A percentile compares a stretch with the other conserved stretches of the same genome.
phyloP scores from a whole-genome alignment of 1,140 invertebrate genomes.

The Stenopsyche tienmushanensis region DNA sequence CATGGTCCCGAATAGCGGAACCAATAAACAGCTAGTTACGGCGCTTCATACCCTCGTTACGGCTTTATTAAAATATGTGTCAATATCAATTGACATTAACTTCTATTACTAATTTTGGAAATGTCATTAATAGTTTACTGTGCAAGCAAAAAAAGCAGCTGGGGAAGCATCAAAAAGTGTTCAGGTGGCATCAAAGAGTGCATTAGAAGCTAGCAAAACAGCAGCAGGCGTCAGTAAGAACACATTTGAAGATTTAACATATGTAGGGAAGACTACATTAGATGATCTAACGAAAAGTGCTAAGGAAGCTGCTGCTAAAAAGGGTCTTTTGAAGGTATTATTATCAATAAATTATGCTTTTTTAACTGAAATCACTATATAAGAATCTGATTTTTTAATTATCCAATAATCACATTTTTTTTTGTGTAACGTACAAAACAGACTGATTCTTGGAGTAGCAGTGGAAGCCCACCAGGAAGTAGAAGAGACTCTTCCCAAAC shows the following conservation, averaged over 20 bases:
- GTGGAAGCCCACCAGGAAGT: conserved; percentile 40
- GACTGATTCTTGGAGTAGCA: conserved; percentile 41
- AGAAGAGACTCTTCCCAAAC: conserved; percentile 50
- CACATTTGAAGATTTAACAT: conserved; percentile 83
- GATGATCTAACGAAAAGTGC: conserved; percentile 90
- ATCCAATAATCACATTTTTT: neutral
- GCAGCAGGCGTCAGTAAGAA: conserved; percentile 85
- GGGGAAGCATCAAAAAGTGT: conserved; percentile 81
- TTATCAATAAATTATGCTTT: neutral
- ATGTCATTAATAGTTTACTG: conserved; percentile 64
- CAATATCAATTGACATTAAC: too few species aligned
- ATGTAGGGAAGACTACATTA: conserved; percentile 81
- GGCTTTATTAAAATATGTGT: too few species aligned
- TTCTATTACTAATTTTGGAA: too few species aligned
- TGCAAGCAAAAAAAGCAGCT: conserved; percentile 85
- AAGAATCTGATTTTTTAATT: conserved; percentile 6
- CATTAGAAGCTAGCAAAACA: conserved; percentile 82
- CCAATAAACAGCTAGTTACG: too few species aligned
- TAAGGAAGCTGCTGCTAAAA: conserved; percentile 82
- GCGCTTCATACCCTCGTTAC: too few species aligned
- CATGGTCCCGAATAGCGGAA: too few species aligned
- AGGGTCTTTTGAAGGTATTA: conserved; percentile 75
- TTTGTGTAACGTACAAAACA: conserved; percentile 16
- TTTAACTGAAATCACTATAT: neutral
- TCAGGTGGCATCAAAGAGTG: conserved; percentile 78